Evolutionary conservation across 2,797 vertebrate species (phyloP), one percentile per base, ranked within the genome.

Genomic region (Lindbergichthys nudifrons): DNA sequence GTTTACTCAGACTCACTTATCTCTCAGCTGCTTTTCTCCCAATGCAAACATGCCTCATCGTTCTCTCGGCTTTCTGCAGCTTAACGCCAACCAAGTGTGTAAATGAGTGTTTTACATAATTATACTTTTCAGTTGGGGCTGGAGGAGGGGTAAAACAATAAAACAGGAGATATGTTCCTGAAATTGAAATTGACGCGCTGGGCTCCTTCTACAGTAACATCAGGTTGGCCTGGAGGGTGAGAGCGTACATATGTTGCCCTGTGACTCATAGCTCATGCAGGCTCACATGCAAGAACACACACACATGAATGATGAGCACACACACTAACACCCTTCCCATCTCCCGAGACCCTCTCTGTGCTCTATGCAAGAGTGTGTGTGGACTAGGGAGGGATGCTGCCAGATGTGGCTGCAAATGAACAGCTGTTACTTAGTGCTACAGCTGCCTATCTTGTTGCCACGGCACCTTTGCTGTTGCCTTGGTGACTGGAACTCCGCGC

Each of bases 351-450:
- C 72, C 42, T 65, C 21, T 21, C 72, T 70, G 60, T 46, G 71
- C 71, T 48, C 23, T 26, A 9, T 72, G 59, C 21, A 2, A 58
- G 36, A 56, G 54, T 66, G 32, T 47, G 51, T 1, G 70, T 41
- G 75, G 64, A 78, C 59, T 26, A 74, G 70, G 67, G 52, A 16
- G 68, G 66, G 65, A 60, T 52, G 75, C 73, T 47, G 84, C 89
- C 93, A 94, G 93, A 93, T 94, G 94, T 92, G 93, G 79, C 87
- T 90, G 88, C 85, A 89, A 92, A 86, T 73, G 84, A 93, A 79
- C 94, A 94, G 92, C 89, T 94, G 94, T 88, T 91, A 36, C 85
- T 89, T 81, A 10, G 77, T 61, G 74, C 77, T 76, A 60, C 92
- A 89, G 92, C 90, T 92, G 92, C 84, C 81, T 53, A 14, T 84